Evolutionary conservation across 2,113 vertebrate genomes (phyloP).

Genomic region (Lucifuga dentata): DNA sequence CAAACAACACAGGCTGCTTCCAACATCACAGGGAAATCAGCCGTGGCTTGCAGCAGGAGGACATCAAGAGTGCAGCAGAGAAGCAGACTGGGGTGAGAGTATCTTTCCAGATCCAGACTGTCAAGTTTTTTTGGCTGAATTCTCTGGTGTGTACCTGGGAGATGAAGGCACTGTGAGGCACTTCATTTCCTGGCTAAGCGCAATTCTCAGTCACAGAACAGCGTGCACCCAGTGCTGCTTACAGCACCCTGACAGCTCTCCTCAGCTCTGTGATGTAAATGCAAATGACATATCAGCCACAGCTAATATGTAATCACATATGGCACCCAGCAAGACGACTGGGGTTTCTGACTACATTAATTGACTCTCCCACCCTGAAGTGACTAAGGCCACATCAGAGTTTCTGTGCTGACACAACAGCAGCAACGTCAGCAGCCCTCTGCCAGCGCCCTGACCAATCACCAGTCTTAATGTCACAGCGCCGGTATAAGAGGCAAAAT

Average conservation of each 20-base stretch:
- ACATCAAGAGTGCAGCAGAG: conserved; percentile 76
- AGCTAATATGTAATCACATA: conserved; percentile 83
- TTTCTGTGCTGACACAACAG: conserved; percentile 66
- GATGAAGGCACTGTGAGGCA: conserved; percentile 72
- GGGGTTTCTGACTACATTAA: conserved; percentile 76
- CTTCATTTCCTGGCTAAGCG: conserved; percentile 74
- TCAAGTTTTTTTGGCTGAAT: conserved; percentile 68
- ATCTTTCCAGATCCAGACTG: conserved; percentile 75
- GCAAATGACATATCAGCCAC: conserved; percentile 77
- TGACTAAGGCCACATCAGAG: conserved; percentile 74
- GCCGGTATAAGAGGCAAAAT: conserved; percentile 74
- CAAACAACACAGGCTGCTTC: conserved; percentile 78
- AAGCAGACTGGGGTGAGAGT: conserved; percentile 73
- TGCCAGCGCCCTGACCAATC: conserved; percentile 64
- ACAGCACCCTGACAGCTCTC: conserved; percentile 72
- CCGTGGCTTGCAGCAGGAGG: conserved; percentile 69
- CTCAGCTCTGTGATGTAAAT: conserved; percentile 76
- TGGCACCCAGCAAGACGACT: conserved; percentile 77
- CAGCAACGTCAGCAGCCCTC: conserved; percentile 52
- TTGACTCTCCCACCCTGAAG: conserved; percentile 75
- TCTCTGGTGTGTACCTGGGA: conserved; percentile 70
- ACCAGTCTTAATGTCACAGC: conserved; percentile 52
- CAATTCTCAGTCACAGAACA: conserved; percentile 54
- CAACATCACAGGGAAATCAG: conserved; percentile 77
- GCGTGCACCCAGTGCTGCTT: conserved; percentile 55